Percentiles rank a stretch among this genome's conserved stretches.
Conservation (phyloP, 1,140 invertebrate genomes). For the Euwallacea similis region DNA sequence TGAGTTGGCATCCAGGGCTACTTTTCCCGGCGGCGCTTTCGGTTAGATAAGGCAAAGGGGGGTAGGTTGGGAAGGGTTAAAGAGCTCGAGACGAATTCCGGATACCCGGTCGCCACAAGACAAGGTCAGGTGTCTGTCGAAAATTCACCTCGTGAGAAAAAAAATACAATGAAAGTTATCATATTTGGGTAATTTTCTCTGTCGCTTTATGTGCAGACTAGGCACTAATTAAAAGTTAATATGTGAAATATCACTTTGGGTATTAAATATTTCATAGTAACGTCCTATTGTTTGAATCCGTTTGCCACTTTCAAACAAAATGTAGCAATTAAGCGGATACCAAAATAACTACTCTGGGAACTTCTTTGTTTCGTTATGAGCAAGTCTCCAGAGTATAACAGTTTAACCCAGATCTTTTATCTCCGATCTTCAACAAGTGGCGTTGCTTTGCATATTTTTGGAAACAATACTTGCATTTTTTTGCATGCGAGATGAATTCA, state of each 20-base stretch:
- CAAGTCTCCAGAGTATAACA: conserved; percentile 27
- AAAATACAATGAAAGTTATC: no score
- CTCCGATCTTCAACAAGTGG: not conserved
- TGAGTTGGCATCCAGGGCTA: no score
- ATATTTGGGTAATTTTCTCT: no score
- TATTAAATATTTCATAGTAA: conserved; percentile 35
- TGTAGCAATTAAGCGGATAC: conserved; percentile 25
- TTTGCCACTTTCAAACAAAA: conserved; percentile 37
- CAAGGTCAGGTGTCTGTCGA: no score
- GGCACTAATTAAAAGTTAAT: conserved; percentile 1
- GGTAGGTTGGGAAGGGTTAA: no score
- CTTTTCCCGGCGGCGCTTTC: no score
- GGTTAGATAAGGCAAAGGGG: no score
- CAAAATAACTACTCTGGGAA: conserved; percentile 29
- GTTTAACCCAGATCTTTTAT: conserved; percentile 32
- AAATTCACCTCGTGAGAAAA: no score
- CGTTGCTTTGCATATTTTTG: not conserved
- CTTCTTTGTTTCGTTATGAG: conserved; percentile 33
- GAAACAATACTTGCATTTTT: not conserved
- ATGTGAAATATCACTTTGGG: conserved; percentile 12
- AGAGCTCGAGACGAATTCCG: no score
- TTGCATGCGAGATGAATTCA: no score
- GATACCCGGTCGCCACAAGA: no score
- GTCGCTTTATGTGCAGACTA: not conserved
- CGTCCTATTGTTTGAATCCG: conserved; percentile 24